Percentiles rank a stretch among this genome's conserved stretches.
These are phyloP conservation scores for Drosophila nikananu DNA, from an alignment of 1,140 invertebrate species.

Conservation along the genomic window DNA sequence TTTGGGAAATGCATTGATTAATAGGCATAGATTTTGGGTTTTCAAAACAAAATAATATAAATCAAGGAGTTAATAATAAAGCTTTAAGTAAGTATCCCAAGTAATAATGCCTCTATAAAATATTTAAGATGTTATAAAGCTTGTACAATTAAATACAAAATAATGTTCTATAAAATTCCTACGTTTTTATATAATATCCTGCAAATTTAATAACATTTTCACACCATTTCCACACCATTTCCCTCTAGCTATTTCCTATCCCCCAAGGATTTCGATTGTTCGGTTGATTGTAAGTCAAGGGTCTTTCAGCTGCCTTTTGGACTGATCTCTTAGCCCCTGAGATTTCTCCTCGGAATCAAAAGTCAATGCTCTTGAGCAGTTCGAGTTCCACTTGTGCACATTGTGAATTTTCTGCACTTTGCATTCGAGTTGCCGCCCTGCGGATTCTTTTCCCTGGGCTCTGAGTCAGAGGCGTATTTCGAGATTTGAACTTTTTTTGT, in stretches of 20 bases:
- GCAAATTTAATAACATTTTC: neutral
- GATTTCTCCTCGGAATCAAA: conserved; percentile 14
- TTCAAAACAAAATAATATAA: no score
- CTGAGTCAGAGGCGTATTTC: conserved; percentile 50
- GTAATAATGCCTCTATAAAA: no score
- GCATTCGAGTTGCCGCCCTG: conserved; percentile 24
- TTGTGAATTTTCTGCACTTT: conserved; percentile 50
- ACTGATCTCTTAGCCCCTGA: conserved; percentile 21
- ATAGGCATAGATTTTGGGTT: no score
- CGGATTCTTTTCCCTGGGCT: conserved; percentile 4
- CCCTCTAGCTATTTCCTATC: no score
- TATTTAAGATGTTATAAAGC: no score
- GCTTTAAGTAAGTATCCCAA: no score
- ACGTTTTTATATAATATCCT: neutral
- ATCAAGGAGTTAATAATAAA: no score
- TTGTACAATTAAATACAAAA: no score
- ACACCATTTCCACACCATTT: neutral
- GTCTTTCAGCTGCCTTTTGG: neutral
- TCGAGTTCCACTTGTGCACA: conserved; percentile 45
- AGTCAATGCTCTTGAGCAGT: conserved; percentile 43
- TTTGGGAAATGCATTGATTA: no score
- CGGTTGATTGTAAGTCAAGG: conserved; percentile 1
- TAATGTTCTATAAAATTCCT: no score
- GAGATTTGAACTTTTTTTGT: conserved; percentile 41
- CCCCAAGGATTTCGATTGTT: conserved; percentile 11